Base-by-base conservation (phyloP, 2,113 vertebrate species). In the Pterophyllum scalare region DNA sequence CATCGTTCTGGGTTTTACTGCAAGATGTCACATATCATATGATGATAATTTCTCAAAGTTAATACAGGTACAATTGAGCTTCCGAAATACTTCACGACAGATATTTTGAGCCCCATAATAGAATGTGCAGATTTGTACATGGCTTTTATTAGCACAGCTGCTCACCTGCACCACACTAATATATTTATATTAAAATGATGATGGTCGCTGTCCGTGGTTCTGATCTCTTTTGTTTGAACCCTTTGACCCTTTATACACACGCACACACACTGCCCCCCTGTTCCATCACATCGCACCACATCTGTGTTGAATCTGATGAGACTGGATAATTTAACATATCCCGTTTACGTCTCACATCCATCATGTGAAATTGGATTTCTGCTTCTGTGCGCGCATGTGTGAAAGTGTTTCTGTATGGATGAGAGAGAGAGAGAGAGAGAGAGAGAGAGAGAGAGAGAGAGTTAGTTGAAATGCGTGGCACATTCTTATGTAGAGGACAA, bases 401-500 rank as follows among this genome's bases (percentile, higher is more conserved):
- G 64, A 19, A 28, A 6, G 60, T 10, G 64, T 60, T 7, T 59
- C 67, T 43, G 79, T 74, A 59, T 40, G 7, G 35, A 43, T 15
- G 35, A 49, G 72, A 31, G 24, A 31, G 40, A 22, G 61, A 26
- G 35, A n/a, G 59, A 3, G 28, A 11, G 28, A 20, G 10, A 3
- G 38, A 3, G 38, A 3, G 38, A 40, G 10, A 11, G 2, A 5
- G 59, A 5, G 15, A 0, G 28, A 2, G 81, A n/a, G 86, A 24
- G 72, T 28, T 83, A 86, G 81, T 92, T 92, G 90, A 90, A 82
- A 93, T 94, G 90, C 90, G 58, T 64, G 67, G 84, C 57, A 78
- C 93, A 91, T 93, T 91, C 86, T 87, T 87, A 81, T 28, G 75
- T 79, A 56, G 82, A 88, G 74, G 84, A 62, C 77, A 75, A 81